Conservation (phyloP, 2,113 vertebrate genomes). For the Crypturellus undulatus region DNA sequence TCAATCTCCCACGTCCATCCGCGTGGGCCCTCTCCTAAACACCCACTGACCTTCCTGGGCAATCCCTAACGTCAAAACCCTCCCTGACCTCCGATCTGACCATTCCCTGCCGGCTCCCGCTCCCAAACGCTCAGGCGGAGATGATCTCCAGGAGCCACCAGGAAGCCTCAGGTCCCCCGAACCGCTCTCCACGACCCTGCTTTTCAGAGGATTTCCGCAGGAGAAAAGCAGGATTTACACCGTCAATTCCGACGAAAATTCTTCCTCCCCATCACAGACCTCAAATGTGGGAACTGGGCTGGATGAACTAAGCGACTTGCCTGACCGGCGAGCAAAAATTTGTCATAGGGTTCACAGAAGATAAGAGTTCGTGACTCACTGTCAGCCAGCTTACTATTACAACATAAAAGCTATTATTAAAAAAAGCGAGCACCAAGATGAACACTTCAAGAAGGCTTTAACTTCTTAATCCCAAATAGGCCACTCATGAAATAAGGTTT, state of each 20-base stretch:
- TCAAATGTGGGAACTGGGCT: neutral
- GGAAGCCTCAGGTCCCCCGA: neutral
- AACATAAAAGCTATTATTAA: slow-evolving; percentile 67
- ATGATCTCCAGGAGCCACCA: rapidly evolving
- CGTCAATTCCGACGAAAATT: neutral
- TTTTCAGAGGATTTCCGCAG: neutral
- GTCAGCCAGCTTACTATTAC: slow-evolving; percentile 51
- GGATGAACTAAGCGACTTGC: neutral
- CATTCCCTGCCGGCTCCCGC: neutral
- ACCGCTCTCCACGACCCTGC: neutral
- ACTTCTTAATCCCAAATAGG: slow-evolving; percentile 44
- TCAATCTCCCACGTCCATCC: neutral
- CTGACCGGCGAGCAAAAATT: slow-evolving; percentile 62
- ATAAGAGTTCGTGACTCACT: slow-evolving; percentile 53
- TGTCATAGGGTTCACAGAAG: slow-evolving; percentile 59
- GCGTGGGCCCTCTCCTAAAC: rapidly evolving
- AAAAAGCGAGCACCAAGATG: neutral
- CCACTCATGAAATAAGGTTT: neutral
- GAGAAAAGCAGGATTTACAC: neutral
- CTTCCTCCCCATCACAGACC: neutral
- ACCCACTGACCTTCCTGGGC: neutral
- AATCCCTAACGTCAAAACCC: neutral
- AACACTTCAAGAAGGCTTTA: slow-evolving; percentile 30
- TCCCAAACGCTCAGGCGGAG: neutral
- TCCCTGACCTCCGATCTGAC: neutral